Evolutionary conservation across 2,113 vertebrate species (phyloP).

Genomic region (Xerus inauris): DNA sequence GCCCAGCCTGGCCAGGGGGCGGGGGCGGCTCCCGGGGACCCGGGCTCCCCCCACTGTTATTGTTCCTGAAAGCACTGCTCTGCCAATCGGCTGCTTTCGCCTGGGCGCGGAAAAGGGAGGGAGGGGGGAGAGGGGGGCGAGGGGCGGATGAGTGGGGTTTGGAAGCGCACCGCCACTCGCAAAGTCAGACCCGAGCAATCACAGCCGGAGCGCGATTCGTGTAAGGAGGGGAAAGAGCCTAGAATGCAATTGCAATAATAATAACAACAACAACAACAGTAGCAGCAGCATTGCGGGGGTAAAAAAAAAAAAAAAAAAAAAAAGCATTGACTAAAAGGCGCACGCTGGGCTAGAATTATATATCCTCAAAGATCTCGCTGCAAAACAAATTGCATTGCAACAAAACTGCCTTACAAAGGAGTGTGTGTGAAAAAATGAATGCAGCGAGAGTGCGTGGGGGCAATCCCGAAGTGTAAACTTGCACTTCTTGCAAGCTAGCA

Average conservation of each 20-base stretch:
- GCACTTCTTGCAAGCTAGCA: not conserved
- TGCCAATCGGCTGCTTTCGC: slow-evolving; percentile 83
- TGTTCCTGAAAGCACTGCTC: slow-evolving; percentile 80
- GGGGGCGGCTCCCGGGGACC: slow-evolving; percentile 76
- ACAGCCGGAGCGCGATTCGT: slow-evolving; percentile 77
- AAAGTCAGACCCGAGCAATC: slow-evolving; percentile 83
- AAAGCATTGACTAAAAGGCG: slow-evolving; percentile 1
- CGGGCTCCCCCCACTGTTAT: slow-evolving; percentile 80
- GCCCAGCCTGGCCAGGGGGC: slow-evolving; percentile 37
- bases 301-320: no score
- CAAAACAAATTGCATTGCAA: slow-evolving; percentile 44
- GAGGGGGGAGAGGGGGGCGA: slow-evolving; percentile 54
- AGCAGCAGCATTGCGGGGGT: slow-evolving; percentile 13
- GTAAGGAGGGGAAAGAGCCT: slow-evolving; percentile 27
- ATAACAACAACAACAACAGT: not conserved
- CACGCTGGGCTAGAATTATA: not conserved
- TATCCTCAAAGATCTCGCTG: not conserved
- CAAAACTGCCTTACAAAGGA: slow-evolving; percentile 26
- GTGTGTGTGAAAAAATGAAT: not conserved
- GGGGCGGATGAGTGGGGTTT: slow-evolving; percentile 72
- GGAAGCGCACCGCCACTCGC: slow-evolving; percentile 74
- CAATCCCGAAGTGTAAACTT: slow-evolving; percentile 55
- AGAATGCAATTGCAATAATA: not conserved
- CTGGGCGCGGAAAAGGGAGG: slow-evolving; percentile 81
- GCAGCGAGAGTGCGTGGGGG: not conserved